phyloP scores from a whole-genome alignment of 2,797 vertebrate genomes.

The Sparus aurata region DNA sequence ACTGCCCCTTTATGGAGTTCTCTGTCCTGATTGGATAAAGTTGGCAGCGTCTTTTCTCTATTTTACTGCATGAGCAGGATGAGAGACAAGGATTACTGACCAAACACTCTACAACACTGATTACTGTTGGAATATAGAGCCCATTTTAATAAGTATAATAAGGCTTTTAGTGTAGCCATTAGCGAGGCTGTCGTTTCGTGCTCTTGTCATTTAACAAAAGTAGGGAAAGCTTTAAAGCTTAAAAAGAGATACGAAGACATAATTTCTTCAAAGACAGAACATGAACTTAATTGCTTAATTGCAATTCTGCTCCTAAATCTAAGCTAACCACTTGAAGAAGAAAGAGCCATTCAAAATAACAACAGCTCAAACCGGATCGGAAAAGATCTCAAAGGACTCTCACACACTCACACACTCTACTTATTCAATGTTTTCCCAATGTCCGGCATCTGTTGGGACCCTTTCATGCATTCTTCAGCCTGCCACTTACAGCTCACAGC shows the following conservation, averaged over 20 bases:
- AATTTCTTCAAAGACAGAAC: background rate
- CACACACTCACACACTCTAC: background rate
- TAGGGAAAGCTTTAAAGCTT: background rate
- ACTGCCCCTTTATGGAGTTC: too few relatives aligned
- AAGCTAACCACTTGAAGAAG: background rate
- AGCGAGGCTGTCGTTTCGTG: background rate
- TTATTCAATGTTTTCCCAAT: background rate
- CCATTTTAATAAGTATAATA: too few relatives aligned
- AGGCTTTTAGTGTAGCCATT: background rate
- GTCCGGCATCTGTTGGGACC: conserved; percentile 30
- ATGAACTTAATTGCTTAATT: background rate
- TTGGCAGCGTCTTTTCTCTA: too few relatives aligned
- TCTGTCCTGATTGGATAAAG: too few relatives aligned
- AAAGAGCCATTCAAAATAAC: background rate
- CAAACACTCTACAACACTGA: too few relatives aligned
- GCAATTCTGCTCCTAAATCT: background rate
- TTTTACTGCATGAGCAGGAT: too few relatives aligned
- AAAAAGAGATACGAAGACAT: too few relatives aligned
- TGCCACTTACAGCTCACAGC: conserved; percentile 28
- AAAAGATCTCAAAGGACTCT: background rate
- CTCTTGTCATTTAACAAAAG: too few relatives aligned
- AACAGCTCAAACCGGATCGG: background rate
- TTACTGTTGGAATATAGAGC: too few relatives aligned
- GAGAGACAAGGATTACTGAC: too few relatives aligned
- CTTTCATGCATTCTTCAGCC: conserved; percentile 39